Evolutionary conservation across 2,113 vertebrate species (phyloP), one percentile per base, ranked within the genome.

Genomic region (Bolborhynchus lineola): DNA sequence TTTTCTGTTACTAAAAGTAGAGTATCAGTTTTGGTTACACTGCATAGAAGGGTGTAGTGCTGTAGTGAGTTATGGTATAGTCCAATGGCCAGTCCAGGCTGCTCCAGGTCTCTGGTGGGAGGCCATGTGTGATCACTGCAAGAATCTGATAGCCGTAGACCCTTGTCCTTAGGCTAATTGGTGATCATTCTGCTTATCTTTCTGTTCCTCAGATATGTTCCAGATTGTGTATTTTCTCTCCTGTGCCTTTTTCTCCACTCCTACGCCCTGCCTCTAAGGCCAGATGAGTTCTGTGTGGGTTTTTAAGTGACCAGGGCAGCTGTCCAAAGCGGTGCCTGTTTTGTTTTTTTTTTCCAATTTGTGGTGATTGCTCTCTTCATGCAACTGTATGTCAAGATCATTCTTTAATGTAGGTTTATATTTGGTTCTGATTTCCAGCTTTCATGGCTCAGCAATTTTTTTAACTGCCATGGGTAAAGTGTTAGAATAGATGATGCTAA

Each of bases 231-330:
- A 26, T 92, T 93, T 69, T 65, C 85, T 71, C 69, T 95, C 62
- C 21, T 4, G 11, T 86, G 83, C 69, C 62, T 65, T 78, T 75
- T 82, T 86, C 50, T 78, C 69, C 57, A 57, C 35, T 53, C 53
- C 59, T 3, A 3, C 77, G 60, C 94, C 31, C 76, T 94, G 72
- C 82, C 81, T 84, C 81, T 84, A 10, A 47, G 74, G 85, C 90
- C 86, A 91, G 80, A 79, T 86, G 69, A 88, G 44, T 92, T 97
- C 97, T 53, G 87, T 95, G 96, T 98, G 82, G 86, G 64, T 84
- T 93, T 71, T 89, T 91, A 89, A 90, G 78, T 87, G 77, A 93
- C 82, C 46, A 42, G 71, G 82, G 90, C 86, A 94, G 41, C 81
- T 93, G 79, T 95, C 91, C 86, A 95, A 92, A 71, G 57, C 42